Evolutionary conservation across 2,888 invertebrate genomes (phyloP).

Genomic region (Acleris emargana): DNA sequence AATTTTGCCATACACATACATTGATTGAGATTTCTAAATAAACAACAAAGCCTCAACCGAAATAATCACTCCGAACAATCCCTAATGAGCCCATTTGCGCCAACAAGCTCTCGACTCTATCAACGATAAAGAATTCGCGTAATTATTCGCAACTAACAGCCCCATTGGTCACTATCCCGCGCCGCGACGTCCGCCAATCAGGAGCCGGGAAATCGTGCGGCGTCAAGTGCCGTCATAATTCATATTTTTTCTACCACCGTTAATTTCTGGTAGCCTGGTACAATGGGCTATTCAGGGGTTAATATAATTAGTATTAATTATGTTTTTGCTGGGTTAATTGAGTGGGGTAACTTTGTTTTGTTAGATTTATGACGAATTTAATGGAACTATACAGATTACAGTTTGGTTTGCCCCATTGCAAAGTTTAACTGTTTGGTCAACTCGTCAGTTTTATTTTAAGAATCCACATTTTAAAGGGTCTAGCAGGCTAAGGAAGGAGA

Average conservation of each 20-base stretch:
- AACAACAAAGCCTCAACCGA: too few relatives aligned
- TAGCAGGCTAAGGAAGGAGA: too few relatives aligned
- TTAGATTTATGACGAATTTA: too few relatives aligned
- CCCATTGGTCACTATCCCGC: constrained; percentile 23
- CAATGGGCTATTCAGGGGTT: constrained; percentile 59
- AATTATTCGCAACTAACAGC: constrained; percentile 31
- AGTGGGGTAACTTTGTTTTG: not conserved
- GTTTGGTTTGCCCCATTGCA: too few relatives aligned
- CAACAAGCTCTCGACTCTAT: constrained; percentile 21
- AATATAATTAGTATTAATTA: constrained; percentile 49
- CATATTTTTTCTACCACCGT: constrained; percentile 58
- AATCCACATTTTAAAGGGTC: too few relatives aligned
- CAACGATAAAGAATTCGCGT: constrained; percentile 27
- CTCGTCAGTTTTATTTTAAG: too few relatives aligned
- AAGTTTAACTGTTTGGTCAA: too few relatives aligned
- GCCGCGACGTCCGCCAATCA: constrained; percentile 20
- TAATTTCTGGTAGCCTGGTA: constrained; percentile 51
- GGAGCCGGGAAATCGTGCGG: constrained; percentile 50
- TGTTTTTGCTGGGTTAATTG: constrained; percentile 51
- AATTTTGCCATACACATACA: too few relatives aligned
- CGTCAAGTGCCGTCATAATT: constrained; percentile 63
- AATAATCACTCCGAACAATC: constrained; percentile 1
- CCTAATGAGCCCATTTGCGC: constrained; percentile 21
- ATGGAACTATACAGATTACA: too few relatives aligned
- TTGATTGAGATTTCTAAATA: too few relatives aligned